Percentiles rank a stretch among this genome's conserved stretches.
Evolutionary conservation across 37 sponge, comb jelly and placozoan species (phyloP).

Genomic region (Halichondria panicea): DNA sequence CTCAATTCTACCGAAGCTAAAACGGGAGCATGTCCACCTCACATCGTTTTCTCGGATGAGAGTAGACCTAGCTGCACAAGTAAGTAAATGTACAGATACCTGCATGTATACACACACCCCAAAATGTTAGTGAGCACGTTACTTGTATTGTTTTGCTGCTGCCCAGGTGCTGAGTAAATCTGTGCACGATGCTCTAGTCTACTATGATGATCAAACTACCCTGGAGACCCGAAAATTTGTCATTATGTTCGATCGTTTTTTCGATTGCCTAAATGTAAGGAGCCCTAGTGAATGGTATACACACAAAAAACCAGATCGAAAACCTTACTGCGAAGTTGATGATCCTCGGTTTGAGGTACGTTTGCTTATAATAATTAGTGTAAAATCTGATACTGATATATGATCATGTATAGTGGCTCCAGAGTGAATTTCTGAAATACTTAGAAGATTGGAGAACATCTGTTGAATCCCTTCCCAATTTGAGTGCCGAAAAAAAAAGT

Average conservation of each 20-base stretch:
- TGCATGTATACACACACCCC: not conserved
- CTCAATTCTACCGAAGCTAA: conserved; percentile 30
- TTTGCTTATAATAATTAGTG: not conserved
- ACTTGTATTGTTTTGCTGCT: not conserved
- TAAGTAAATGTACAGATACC: not conserved
- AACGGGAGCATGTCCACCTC: conserved; percentile 25
- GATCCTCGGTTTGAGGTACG: conserved; percentile 26
- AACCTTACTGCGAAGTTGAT: conserved; percentile 19
- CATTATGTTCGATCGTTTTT: conserved; percentile 31
- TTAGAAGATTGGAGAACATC: conserved; percentile 27
- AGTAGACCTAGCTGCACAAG: conserved; percentile 45
- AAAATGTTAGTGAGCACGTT: not conserved
- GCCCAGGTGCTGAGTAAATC: conserved; percentile 39
- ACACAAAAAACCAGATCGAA: conserved; percentile 21
- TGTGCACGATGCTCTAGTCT: conserved; percentile 28
- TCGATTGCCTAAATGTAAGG: conserved; percentile 43
- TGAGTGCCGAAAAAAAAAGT: conserved; percentile 9
- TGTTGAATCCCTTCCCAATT: not conserved
- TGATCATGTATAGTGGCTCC: conserved; percentile 26
- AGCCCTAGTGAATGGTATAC: conserved; percentile 5
- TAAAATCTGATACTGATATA: not conserved
- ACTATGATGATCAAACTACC: not conserved
- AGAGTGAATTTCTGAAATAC: conserved; percentile 30
- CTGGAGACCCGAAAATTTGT: conserved; percentile 40
- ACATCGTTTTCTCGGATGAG: conserved; percentile 50